Evolutionary conservation across 2,888 invertebrate genomes (phyloP).

Genomic region (Charanyca ferruginea): DNA sequence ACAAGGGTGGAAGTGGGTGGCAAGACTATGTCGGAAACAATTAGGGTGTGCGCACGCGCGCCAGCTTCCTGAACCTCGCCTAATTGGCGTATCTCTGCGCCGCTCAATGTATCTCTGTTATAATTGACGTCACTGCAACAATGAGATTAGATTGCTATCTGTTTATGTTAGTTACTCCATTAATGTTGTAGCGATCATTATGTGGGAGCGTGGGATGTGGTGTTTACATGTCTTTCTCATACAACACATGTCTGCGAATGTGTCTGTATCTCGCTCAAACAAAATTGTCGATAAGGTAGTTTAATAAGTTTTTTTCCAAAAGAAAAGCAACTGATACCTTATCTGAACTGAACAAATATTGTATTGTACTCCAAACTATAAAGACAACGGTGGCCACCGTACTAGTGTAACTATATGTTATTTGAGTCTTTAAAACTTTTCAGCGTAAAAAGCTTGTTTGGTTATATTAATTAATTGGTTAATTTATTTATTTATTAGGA

Average conservation of each 20-base stretch:
- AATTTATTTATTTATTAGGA: too few species aligned
- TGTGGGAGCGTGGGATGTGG: slow-evolving; percentile 25
- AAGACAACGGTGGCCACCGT: too few species aligned
- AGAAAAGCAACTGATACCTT: too few species aligned
- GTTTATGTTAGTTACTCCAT: slow-evolving; percentile 61
- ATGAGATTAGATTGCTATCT: slow-evolving; percentile 76
- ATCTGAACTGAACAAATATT: too few species aligned
- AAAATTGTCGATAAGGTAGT: too few species aligned
- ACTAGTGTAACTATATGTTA: too few species aligned
- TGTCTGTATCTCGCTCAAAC: neutral
- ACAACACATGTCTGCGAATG: neutral
- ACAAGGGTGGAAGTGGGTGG: slow-evolving; percentile 61
- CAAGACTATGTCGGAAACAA: slow-evolving; percentile 83
- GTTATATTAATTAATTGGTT: slow-evolving; percentile 6
- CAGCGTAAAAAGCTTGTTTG: neutral
- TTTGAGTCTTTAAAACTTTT: neutral
- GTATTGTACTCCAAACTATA: too few species aligned
- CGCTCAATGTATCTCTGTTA: slow-evolving; percentile 82
- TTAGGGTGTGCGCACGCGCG: slow-evolving; percentile 88
- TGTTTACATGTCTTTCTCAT: slow-evolving; percentile 6
- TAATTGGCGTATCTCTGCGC: slow-evolving; percentile 88
- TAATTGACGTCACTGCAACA: slow-evolving; percentile 83
- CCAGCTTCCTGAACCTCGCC: slow-evolving; percentile 79
- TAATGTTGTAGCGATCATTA: slow-evolving; percentile 43
- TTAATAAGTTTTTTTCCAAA: too few species aligned